Evolutionary conservation across 37 sponge, comb jelly and placozoan genomes (phyloP).

Genomic region (Cladorhizidae sp.): DNA sequence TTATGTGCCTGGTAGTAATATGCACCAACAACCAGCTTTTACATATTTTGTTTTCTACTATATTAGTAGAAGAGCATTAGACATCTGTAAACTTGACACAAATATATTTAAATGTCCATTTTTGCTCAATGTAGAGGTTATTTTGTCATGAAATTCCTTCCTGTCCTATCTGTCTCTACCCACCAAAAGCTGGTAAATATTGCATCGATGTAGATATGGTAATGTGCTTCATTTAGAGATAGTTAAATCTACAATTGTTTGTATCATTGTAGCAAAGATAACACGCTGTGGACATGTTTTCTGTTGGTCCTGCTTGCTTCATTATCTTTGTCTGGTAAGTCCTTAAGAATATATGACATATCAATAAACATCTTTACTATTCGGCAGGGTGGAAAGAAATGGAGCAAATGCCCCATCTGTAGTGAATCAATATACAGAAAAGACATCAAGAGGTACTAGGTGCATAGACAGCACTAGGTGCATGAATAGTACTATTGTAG

Average conservation of each 20-base stretch:
- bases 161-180: constrained; percentile 93
- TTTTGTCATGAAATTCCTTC: constrained; percentile 88
- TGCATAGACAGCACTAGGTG: constrained; percentile 7
- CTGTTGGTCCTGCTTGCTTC: constrained; percentile 84
- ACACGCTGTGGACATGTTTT: constrained; percentile 88
- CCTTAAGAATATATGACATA: neutral
- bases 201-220: too few relatives aligned
- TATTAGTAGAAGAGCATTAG: too few relatives aligned
- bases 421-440: constrained; percentile 68
- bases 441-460: constrained; percentile 73
- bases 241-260: too few relatives aligned
- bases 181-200: constrained; percentile 78
- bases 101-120: neutral
- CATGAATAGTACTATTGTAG: neutral
- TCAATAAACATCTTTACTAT: too few relatives aligned
- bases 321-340: constrained; percentile 76
- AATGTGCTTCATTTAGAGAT: too few relatives aligned
- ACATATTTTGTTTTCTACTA: too few relatives aligned
- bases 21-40: too few relatives aligned
- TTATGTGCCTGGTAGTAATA: too few relatives aligned
- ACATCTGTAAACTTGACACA: neutral
- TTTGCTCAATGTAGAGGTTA: constrained; percentile 49
- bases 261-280: constrained; percentile 81
- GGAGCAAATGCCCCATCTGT: constrained; percentile 89
- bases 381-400: constrained; percentile 62